These are phyloP conservation scores for Epinotia ramella DNA, from an alignment of 2,888 invertebrate genomes.

Conservation along the genomic window DNA sequence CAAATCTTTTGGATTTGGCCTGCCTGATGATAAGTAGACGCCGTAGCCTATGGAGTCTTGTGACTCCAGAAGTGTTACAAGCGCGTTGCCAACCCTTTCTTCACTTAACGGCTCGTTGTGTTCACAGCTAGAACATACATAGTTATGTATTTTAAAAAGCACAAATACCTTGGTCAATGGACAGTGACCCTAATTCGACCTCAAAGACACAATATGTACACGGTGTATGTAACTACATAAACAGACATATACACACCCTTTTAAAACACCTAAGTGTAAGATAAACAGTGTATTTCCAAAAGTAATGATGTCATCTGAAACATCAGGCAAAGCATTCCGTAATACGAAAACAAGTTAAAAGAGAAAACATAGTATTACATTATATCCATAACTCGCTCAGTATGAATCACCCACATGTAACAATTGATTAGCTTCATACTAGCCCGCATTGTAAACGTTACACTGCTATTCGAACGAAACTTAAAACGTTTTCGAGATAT, in stretches of 20 bases:
- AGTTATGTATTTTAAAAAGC: neutral
- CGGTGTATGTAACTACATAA: constrained; percentile 29
- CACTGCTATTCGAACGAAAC: neutral
- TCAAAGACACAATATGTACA: constrained; percentile 30
- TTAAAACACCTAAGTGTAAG: constrained; percentile 41
- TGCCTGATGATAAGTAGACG: no score
- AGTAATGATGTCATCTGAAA: constrained; percentile 54
- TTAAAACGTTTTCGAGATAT: neutral
- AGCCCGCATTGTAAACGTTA: constrained; percentile 24
- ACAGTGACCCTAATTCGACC: constrained; percentile 27
- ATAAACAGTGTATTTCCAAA: constrained; percentile 48
- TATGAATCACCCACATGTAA: neutral
- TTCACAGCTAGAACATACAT: no score
- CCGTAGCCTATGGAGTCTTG: no score
- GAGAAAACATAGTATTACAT: neutral
- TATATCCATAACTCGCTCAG: neutral
- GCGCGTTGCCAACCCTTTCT: no score
- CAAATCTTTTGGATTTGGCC: no score
- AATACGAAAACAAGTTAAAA: constrained; percentile 2
- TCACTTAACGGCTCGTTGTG: no score
- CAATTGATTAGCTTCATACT: neutral
- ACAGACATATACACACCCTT: constrained; percentile 33
- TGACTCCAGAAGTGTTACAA: no score
- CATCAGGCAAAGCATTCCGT: constrained; percentile 30
- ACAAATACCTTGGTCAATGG: constrained; percentile 3